A percentile compares a stretch with the other conserved stretches of the same genome.
Conservation (phyloP, 2,797 vertebrate genomes). For the Leptodactylus fallax region DNA sequence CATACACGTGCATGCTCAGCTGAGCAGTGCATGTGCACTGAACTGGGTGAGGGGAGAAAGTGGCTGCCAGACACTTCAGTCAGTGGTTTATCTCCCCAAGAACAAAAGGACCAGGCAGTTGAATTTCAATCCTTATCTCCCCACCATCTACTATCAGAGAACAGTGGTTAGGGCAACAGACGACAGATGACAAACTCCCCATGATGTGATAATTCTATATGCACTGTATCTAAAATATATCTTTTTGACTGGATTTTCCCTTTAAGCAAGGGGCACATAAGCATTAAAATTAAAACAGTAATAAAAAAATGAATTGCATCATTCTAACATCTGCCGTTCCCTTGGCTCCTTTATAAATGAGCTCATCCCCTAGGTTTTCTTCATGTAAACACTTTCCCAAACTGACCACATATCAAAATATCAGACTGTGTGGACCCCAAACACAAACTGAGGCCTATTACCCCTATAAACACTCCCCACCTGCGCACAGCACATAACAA, state of each 20-base stretch:
- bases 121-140: too few relatives aligned
- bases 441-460: constrained; percentile 10
- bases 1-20: too few relatives aligned
- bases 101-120: too few relatives aligned
- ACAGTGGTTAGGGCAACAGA: too few relatives aligned
- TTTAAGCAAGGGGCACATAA: not conserved
- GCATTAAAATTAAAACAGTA: not conserved
- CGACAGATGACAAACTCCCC: too few relatives aligned
- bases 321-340: constrained; percentile 50
- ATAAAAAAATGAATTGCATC: constrained; percentile 40
- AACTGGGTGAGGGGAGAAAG: too few relatives aligned
- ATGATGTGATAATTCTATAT: too few relatives aligned
- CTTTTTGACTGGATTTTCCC: not conserved
- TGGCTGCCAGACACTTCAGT: too few relatives aligned
- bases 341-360: constrained; percentile 47
- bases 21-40: too few relatives aligned
- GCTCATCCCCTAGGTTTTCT: constrained; percentile 45
- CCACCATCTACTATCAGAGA: too few relatives aligned
- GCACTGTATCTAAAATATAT: not conserved
- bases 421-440: constrained; percentile 18
- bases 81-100: too few relatives aligned
- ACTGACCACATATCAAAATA: constrained; percentile 53
- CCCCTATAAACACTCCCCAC: constrained; percentile 30
- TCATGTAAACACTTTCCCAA: constrained; percentile 42
- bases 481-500: not conserved